Base-by-base conservation (phyloP, 2,797 vertebrate genomes). In the Remorina albescens region DNA sequence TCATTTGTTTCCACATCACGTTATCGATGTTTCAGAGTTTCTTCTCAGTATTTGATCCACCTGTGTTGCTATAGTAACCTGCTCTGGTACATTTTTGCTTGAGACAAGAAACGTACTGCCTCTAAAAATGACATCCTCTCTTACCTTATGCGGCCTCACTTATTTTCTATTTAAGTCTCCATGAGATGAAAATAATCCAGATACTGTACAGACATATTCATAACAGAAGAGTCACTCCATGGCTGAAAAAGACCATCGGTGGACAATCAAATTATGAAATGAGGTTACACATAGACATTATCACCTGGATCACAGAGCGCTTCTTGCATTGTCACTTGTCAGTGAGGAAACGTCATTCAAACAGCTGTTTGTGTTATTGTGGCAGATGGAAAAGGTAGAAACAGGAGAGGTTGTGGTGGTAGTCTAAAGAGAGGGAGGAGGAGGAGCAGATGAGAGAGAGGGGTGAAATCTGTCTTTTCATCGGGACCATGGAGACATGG, bases 381-480 rank as follows among this genome's bases (percentile, higher is more conserved):
- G 56, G 58, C 67, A 75, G 71, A 50, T 73, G 65, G 9, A 5
- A 72, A 53, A 23, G 54, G 41, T 30, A 21, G 53, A 63, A 63
- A 74, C 62, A 68, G 62, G 23, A 69, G 60, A 64, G 61, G 59
- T 51, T 1, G 44, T 51, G 68, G 71, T 74, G 42, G 46, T 44
- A 59, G 51, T 19, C 67, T 61, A 32, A 57, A 32, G 30, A 64
- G 58, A 79, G 63, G 60, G 56, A 74, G 5, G 23, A 42, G 57
- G 62, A 47, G 44, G 47, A 72, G 5, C 21, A 49, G 57, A n/a
- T n/a, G 56, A 16, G 23, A 41, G 25, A 28, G 41, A 73, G 47
- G 67, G 41, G 66, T 64, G 74, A 85, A 85, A 49, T 46, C 69
- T 65, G 67, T 85, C 70, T 74, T 84, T 83, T 87, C 75, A 80